Percentiles rank a stretch among this genome's conserved stretches.
Evolutionary conservation across 1,140 invertebrate species (phyloP).

Genomic region (Drosophila bocki): DNA sequence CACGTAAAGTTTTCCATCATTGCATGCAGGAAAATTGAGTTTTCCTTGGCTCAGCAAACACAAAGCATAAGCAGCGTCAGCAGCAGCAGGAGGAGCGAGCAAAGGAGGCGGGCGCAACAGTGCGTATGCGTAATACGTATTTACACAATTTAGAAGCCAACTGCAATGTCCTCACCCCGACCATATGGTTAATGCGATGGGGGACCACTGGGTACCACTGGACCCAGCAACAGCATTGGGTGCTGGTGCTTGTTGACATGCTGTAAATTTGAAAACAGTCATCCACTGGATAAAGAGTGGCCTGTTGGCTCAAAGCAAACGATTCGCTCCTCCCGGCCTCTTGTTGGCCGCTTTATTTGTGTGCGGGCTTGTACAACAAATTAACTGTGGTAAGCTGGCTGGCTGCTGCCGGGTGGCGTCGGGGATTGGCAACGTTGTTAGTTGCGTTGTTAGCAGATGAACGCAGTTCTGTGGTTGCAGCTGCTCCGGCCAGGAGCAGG

Average conservation of each 20-base stretch:
- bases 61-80: constrained; percentile 2
- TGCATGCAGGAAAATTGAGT: constrained; percentile 25
- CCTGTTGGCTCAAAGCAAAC: constrained; percentile 78
- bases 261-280: constrained; percentile 80
- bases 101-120: constrained; percentile 12
- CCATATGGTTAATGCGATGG: constrained; percentile 67
- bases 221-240: constrained; percentile 1
- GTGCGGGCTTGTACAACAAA: constrained; percentile 78
- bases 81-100: no score
- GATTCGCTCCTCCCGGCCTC: constrained; percentile 50
- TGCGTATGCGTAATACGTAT: constrained; percentile 58
- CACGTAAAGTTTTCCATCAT: constrained; percentile 32
- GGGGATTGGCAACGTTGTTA: constrained; percentile 55
- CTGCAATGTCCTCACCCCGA: constrained; percentile 10
- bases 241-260: constrained; percentile 61
- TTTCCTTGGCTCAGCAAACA: constrained; percentile 14
- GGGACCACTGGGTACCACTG: neutral
- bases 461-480: constrained; percentile 55
- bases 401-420: neutral
- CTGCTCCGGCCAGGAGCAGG: neutral
- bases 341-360: constrained; percentile 74
- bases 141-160: constrained; percentile 57
- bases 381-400: constrained; percentile 69
- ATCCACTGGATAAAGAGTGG: constrained; percentile 71
- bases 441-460: constrained; percentile 63